phyloP scores from a whole-genome alignment of 2,797 vertebrate species.

The Melanitta fusca region DNA sequence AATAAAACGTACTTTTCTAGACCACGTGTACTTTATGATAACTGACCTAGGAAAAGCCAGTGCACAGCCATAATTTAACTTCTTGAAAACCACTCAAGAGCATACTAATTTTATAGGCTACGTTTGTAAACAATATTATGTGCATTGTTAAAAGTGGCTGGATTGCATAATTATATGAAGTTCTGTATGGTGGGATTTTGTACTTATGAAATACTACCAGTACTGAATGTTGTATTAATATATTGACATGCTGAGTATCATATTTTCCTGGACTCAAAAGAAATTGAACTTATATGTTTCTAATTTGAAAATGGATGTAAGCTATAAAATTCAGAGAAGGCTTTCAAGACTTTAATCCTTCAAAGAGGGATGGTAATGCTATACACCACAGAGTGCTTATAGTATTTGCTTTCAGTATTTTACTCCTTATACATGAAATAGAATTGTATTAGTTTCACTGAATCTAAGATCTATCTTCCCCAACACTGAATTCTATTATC shows the following conservation, averaged over 20 bases:
- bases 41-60: background rate
- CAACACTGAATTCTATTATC: background rate
- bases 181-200: background rate
- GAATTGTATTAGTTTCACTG: background rate
- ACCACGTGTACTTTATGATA: background rate
- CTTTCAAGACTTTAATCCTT: conserved; percentile 10
- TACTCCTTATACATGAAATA: background rate
- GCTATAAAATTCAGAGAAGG: background rate
- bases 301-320: conserved; percentile 21
- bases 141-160: background rate
- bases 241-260: background rate
- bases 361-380: background rate
- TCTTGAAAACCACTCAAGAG: background rate
- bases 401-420: background rate
- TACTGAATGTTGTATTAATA: background rate
- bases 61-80: background rate
- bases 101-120: background rate
- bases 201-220: background rate
- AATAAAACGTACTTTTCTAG: background rate
- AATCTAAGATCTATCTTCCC: background rate
- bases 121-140: background rate
- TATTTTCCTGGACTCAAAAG: background rate
- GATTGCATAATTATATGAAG: background rate
- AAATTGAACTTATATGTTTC: background rate
- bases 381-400: background rate